Percentiles rank a stretch among this genome's conserved stretches.
These are phyloP conservation scores for Nycticorax nycticorax DNA, from an alignment of 2,113 vertebrate genomes.

Conservation along the genomic window DNA sequence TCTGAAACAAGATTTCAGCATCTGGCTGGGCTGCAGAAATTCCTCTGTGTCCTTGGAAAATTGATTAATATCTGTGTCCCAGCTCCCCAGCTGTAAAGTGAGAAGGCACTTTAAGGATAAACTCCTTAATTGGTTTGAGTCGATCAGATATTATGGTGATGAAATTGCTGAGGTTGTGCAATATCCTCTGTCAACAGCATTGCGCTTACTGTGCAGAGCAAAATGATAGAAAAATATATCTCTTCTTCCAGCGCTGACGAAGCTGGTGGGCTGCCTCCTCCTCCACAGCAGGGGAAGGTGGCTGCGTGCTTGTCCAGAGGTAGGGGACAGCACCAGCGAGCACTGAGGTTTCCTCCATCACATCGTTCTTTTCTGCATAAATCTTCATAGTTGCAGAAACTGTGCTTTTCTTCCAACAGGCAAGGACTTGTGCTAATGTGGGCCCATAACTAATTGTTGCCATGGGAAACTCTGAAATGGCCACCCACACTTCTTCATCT, in stretches of 20 bases:
- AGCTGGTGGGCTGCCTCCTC: not conserved
- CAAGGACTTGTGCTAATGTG: not conserved
- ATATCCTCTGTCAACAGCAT: not conserved
- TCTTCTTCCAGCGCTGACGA: not conserved
- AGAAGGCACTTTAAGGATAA: not conserved
- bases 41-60: not conserved
- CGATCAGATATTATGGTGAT: not conserved
- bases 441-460: constrained; percentile 32
- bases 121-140: not conserved
- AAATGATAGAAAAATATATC: not conserved
- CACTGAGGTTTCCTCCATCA: not conserved
- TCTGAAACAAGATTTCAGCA: not conserved
- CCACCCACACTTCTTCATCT: constrained; percentile 1
- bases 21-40: not conserved
- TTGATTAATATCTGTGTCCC: not conserved
- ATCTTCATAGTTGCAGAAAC: not conserved
- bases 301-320: not conserved
- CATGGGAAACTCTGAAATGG: not conserved
- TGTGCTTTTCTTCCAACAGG: not conserved
- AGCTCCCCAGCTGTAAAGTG: not conserved
- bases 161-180: not conserved
- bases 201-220: not conserved
- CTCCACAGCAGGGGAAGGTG: not conserved
- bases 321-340: not conserved
- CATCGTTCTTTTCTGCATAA: not conserved